Evolutionary conservation across 2,888 invertebrate genomes (phyloP), one percentile per base, ranked within the genome.

Genomic region (Penaeus monodon): DNA sequence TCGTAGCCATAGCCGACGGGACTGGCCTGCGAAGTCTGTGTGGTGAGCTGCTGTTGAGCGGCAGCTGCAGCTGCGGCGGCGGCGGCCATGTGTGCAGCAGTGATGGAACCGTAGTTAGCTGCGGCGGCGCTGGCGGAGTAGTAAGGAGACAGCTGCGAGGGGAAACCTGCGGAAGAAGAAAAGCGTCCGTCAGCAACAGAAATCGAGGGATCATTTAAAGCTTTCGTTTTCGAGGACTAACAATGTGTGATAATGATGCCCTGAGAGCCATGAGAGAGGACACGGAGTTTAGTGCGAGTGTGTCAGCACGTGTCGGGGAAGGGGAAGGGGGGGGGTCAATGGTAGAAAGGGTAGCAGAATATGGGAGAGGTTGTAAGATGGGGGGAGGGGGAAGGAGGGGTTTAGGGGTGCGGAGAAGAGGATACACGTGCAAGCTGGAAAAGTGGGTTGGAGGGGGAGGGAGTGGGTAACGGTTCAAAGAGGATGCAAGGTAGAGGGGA

Each of bases 31-130:
- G 86, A 83, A 20, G 79, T 74, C 64, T 88, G 89, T 2, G 89
- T 78, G 44, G 85, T 85, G 44, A 81, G 81, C 44, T 88, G 88
- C 44, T 88, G 89, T 27, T 88, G 89, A 10, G 88, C 88, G 44
- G 90, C 90, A 20, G 90, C 90, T 38, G 90, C 90, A 24, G 90
- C 90, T 8, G 90, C 90, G 49, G 89, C 89, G 12, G 88, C 84
- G 70, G 89, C 89, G 24, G 90, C 90, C 88, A 89, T 86, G 68
- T 89, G 89, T 77, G 89, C 89, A n/a, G 90, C 90, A 63, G 89
- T 84, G 80, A 89, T 85, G 70, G 88, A 88, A n/a, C 79, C 74
- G 83, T 89, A 88, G 88, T 88, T 85, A 44, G 88, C 88, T 24
- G 88, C 88, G 22, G 87, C 88, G 68, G 88, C 88, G 27, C 85